Base-by-base conservation (phyloP, 2,113 vertebrate genomes). In the Melanocharis versteri region DNA sequence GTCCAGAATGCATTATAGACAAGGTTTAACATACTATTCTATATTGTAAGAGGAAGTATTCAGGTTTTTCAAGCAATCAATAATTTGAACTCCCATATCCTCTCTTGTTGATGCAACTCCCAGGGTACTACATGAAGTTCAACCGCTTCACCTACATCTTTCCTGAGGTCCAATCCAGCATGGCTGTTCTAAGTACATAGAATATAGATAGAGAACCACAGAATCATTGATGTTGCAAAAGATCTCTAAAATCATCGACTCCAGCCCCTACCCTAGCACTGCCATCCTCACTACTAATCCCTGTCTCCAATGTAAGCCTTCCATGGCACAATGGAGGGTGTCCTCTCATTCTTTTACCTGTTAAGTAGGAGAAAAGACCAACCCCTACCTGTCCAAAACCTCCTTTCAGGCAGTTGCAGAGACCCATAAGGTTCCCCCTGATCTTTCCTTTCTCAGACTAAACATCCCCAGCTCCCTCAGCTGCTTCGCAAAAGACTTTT, bases 271-370 rank as follows among this genome's bases (percentile, higher is more conserved):
- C 31, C 30, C 20, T 40, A 31, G 16, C n/a, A 40, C 26, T 40
- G 16, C 48, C 30, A 56, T 31, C 5, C 6, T 35, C 24, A 62
- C 5, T 13, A 28, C 1, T 1, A 31, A 51, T 51, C 14, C 18
- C 21, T 18, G 13, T 31, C 48, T 42, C 11, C 14, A 14, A 5
- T 31, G 13, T 26, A 40, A 62, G 24, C 9, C 13, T 54, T 8
- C 18, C 16, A 7, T 0, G 0, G 16, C 30, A 11, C 16, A 56
- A 26, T 28, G n/a, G 19, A n/a, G 17, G 24, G 4, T 9, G 39
- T 47, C 35, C 42, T 80, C 35, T 56, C 15, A 12, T 31, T 80
- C 48, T 80, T 7, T 31, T 27, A 31, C 13, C 17, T 24, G 12
- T 26, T 35, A 56, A 20, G 17, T 27, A 35, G 30, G 14, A 80